Evolutionary conservation across 2,113 vertebrate genomes (phyloP), one percentile per base, ranked within the genome.

Genomic region (Gila orcuttii): DNA sequence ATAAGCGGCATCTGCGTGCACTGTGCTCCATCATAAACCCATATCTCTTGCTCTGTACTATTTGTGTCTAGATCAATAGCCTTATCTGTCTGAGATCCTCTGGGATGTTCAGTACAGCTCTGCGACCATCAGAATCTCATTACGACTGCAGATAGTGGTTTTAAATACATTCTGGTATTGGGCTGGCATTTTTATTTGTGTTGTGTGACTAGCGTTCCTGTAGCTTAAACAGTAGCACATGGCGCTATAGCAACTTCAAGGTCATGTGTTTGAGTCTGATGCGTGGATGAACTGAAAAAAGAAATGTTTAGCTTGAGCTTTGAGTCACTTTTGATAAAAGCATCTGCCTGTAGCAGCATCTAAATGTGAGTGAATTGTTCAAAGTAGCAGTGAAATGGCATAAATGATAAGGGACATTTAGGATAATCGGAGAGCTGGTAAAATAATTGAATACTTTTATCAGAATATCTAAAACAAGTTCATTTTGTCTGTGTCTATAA

Each of bases 21-120:
- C 74, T 55, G 47, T 77, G 45, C 42, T 28, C 31, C 36, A 25
- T 52, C 73, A 64, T 66, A 13, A 39, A 59, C 52, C 60, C 52
- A 15, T 25, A n/a, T 74, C 47, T 82, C 12, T 64, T 42, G 59
- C 28, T 79, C 42, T 45, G 39, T 5, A 57, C 39, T 45, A 68
- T 82, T 50, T 76, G 55, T 0, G 33, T 68, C 45, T 76, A 50
- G 64, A 87, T 84, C 74, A 79, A 87, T 60, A 85, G 28, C 50
- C 66, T 76, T 77, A 64, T 85, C 52, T 79, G 80, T 86, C 79
- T 86, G 79, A 77, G 83, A 77, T 85, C 78, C 66, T 64, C 66
- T 82, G 79, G 79, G 79, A 82, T 68, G 25, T 75, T 47, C 33
- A 62, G 82, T 47, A 11, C 33, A 60, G 52, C 52, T 84, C 39